Evolutionary conservation across 2,797 vertebrate species (phyloP), one percentile per base, ranked within the genome.

Genomic region (Molossus molossus): DNA sequence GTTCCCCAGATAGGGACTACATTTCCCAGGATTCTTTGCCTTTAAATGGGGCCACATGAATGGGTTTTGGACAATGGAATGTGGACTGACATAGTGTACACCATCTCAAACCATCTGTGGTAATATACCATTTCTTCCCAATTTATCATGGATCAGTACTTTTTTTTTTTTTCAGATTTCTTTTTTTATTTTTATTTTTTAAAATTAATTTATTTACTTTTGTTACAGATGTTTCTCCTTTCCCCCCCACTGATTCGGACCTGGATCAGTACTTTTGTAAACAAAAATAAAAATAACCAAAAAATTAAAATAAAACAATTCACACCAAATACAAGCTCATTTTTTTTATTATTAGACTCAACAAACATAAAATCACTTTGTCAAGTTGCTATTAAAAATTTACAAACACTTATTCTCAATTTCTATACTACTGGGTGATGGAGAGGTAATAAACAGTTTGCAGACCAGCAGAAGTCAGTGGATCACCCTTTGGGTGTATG

Each of bases 311-410:
- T 76, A 29, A 79, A 88, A 95, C 40, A 90, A 33, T 37, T 64
- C 33, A 50, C 14, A 70, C 27, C 57, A 62, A 70, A 84, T 69
- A 48, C 15, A 82, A 76, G 45, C 12, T 29, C 11, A 8, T 50
- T 91, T 90, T 90, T 33, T 87, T 86, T 25, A n/a, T 84, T 73
- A 73, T 65, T 37, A 87, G 29, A 91, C 37, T 50, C 13, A 87
- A 67, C 17, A 64, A 33, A 64, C 64, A 89, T 67, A 53, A 29
- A 72, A 67, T 87, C 82, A 92, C 25, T 65, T 29, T 12, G 18
- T n/a, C 53, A 45, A 67, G 15, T 45, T 62, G 69, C 14, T 82
- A 48, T 77, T 27, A 50, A 65, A 58, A 60, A 29, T 67, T 87
- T 73, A 27, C 9, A 55, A 76, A 58, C 40, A 76, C 29, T 50